A percentile compares a stretch with the other conserved stretches of the same genome.
Evolutionary conservation across 2,888 invertebrate genomes (phyloP).

Genomic region (Epistrophe eligans): DNA sequence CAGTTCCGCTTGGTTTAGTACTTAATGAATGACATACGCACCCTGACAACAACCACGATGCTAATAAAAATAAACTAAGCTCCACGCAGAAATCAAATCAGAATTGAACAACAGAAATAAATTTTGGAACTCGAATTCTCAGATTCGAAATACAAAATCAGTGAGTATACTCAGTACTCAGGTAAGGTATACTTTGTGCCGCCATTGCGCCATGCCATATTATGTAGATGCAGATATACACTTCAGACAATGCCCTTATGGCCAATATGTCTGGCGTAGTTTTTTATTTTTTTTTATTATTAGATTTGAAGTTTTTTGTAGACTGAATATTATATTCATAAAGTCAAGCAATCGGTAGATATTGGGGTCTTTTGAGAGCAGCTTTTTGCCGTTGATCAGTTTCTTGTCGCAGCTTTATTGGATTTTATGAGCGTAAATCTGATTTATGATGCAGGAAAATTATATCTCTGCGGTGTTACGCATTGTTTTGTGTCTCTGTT

Average conservation of each 20-base stretch:
- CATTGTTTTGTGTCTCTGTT: slow-evolving; percentile 47
- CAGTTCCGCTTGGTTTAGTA: slow-evolving; percentile 51
- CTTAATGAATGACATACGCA: slow-evolving; percentile 70
- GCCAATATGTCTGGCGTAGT: slow-evolving; percentile 23
- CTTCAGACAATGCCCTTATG: slow-evolving; percentile 36
- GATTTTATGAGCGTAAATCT: slow-evolving; percentile 70
- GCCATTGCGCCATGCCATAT: slow-evolving; percentile 7
- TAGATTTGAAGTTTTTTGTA: slow-evolving; percentile 4
- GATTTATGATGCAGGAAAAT: slow-evolving; percentile 71
- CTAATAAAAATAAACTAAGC: slow-evolving; percentile 36
- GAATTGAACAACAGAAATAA: slow-evolving; percentile 59
- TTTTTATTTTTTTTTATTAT: neutral
- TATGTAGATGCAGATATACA: slow-evolving; percentile 21
- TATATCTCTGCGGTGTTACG: slow-evolving; percentile 53
- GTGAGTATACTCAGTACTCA: slow-evolving; percentile 9
- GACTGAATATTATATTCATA: neutral
- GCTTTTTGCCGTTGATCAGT: slow-evolving; percentile 38
- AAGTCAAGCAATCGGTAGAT: neutral
- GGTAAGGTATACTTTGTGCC: slow-evolving; percentile 42
- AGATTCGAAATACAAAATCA: neutral
- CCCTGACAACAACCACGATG: slow-evolving; percentile 34
- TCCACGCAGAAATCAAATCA: slow-evolving; percentile 65
- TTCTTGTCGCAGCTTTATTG: slow-evolving; percentile 47
- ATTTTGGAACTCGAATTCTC: slow-evolving; percentile 48
- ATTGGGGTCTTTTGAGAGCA: slow-evolving; percentile 23